Percentiles rank a stretch among this genome's conserved stretches.
These are phyloP conservation scores for Timema podura DNA, from an alignment of 2,888 invertebrate genomes.

Conservation along the genomic window DNA sequence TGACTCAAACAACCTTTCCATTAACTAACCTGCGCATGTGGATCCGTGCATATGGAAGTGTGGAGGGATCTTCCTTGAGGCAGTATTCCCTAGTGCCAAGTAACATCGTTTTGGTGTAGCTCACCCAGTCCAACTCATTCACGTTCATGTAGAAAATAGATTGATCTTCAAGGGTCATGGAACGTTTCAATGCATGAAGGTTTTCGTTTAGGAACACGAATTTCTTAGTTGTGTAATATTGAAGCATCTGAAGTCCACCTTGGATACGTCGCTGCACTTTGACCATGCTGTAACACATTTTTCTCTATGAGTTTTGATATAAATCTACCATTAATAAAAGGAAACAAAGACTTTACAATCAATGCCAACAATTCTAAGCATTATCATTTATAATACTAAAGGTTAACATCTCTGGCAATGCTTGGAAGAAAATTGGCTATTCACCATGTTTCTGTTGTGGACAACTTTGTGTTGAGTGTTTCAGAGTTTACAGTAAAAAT, in stretches of 20 bases:
- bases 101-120: constrained; percentile 47
- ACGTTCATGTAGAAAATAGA: constrained; percentile 46
- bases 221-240: constrained; percentile 48
- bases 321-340: constrained; percentile 2
- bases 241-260: constrained; percentile 43
- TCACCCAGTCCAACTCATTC: constrained; percentile 43
- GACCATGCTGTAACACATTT: constrained; percentile 43
- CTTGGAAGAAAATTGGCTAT: too few relatives aligned
- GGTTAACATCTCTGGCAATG: too few relatives aligned
- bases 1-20: too few relatives aligned
- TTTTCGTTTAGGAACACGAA: constrained; percentile 46
- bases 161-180: constrained; percentile 35
- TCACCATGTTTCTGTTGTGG: too few relatives aligned
- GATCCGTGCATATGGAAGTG: constrained; percentile 35
- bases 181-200: constrained; percentile 34
- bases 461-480: too few relatives aligned
- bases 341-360: not conserved
- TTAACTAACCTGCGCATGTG: constrained; percentile 18
- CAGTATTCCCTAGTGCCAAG: constrained; percentile 47
- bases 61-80: constrained; percentile 44
- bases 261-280: constrained; percentile 46
- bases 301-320: not conserved
- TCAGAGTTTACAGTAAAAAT: too few relatives aligned
- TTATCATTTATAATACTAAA: not conserved
- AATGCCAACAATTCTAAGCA: not conserved